Evolutionary conservation across 2,113 vertebrate genomes (phyloP), one percentile per base, ranked within the genome.

Genomic region (Monopterus albus): DNA sequence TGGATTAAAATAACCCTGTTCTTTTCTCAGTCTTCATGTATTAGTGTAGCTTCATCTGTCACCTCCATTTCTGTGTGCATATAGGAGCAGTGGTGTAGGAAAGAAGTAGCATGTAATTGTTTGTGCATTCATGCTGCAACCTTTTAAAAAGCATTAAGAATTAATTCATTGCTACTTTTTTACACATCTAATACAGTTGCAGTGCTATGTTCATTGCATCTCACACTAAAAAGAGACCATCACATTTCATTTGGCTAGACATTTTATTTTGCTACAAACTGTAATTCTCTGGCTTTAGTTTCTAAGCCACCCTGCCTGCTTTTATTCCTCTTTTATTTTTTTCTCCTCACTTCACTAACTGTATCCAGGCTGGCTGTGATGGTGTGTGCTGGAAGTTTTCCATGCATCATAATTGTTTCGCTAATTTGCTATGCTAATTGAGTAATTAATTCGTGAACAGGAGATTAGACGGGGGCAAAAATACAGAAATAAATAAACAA

Each of bases 391-490:
- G 93, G 92, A 93, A 91, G 85, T 93, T 92, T 88, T 92, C 93
- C 93, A 94, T 93, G 92, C 92, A 92, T 94, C 91, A 93, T 93
- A 93, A 94, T 94, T 88, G 88, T 92, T 93, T 91, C 68, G 86
- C 91, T 94, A 92, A 94, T 94, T 93, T 91, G 87, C 90, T 94
- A 94, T 94, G 93, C 92, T 93, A 94, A 94, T 93, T 92, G 91
- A 91, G 90, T 93, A 92, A 94, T 94, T 94, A 93, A 93, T 93
- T 93, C 88, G 82, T 87, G 87, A 93, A 92, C 88, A 92, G 89
- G 91, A 92, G 92, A 93, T 93, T 92, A 94, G 91, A 93, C 87
- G 86, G 80, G 86, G 86, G 89, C 64, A 79, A 88, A 91, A 92
- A 90, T 91, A 87, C 88, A 67, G 84, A 91, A 92, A 92, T 88